phyloP scores from a whole-genome alignment of 2,888 invertebrate genomes.

The Limnephilus auricula region DNA sequence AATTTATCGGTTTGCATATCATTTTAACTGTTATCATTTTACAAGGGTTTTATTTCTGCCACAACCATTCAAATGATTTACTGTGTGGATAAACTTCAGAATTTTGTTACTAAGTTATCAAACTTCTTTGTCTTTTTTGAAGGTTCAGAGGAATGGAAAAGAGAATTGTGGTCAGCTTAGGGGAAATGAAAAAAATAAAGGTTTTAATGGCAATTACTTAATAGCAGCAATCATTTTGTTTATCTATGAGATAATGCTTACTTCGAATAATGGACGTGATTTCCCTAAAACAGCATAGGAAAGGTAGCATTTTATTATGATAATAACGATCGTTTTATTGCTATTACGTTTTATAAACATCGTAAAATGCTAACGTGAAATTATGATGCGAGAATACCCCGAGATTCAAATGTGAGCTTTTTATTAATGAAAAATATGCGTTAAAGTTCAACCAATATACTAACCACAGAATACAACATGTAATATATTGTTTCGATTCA shows the following conservation, averaged over 20 bases:
- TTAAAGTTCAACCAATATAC: background rate
- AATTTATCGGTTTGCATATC: background rate
- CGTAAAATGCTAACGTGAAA: background rate
- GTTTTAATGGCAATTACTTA: conserved; percentile 36
- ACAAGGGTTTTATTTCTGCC: background rate
- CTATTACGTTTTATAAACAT: conserved; percentile 31
- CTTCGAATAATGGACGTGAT: conserved; percentile 20
- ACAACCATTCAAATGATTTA: background rate
- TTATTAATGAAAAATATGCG: background rate
- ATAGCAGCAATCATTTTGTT: conserved; percentile 36
- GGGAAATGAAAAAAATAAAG: conserved; percentile 21
- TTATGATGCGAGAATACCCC: background rate
- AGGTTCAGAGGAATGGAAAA: background rate
- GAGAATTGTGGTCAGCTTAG: background rate
- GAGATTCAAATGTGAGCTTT: background rate
- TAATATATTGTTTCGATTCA: background rate
- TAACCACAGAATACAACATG: background rate
- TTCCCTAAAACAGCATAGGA: conserved; percentile 37
- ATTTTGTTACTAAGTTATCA: background rate
- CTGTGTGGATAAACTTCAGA: background rate
- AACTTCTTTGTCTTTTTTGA: background rate
- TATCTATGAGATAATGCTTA: conserved; percentile 30
- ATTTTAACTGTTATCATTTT: background rate
- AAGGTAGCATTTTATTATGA: conserved; percentile 36
- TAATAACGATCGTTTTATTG: conserved; percentile 41